Conservation (phyloP, 2,113 vertebrate species). For the Clarias magur region DNA sequence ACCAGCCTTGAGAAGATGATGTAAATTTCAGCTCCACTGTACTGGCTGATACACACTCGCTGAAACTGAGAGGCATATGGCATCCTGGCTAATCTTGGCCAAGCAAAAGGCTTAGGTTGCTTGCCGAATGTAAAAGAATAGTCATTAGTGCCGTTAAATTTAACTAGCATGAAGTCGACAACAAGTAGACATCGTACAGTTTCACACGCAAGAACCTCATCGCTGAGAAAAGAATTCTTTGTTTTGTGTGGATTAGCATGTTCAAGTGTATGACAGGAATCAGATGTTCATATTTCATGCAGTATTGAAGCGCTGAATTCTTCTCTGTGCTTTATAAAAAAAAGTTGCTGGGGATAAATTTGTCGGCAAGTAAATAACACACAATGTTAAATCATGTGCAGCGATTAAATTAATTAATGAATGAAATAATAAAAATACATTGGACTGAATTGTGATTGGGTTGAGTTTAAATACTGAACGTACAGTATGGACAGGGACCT, state of each 20-base stretch:
- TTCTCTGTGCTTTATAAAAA: background rate
- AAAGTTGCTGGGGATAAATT: background rate
- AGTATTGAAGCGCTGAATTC: background rate
- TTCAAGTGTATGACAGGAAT: background rate
- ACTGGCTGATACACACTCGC: constrained; percentile 57
- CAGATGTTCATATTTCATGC: background rate
- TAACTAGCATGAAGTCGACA: background rate
- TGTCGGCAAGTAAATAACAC: background rate
- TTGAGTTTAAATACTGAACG: background rate
- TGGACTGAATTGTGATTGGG: background rate
- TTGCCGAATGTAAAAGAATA: background rate
- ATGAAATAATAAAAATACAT: background rate
- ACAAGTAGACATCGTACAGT: background rate
- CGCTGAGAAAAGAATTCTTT: background rate
- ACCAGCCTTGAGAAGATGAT: constrained; percentile 70
- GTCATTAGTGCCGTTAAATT: background rate
- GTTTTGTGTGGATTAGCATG: background rate
- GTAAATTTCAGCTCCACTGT: constrained; percentile 64
- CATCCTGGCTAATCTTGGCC: background rate
- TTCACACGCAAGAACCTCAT: background rate
- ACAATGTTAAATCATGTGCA: background rate
- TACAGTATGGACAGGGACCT: background rate
- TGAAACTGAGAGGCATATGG: constrained; percentile 52
- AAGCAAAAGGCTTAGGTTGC: background rate
- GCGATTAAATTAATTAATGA: background rate